phyloP scores from a whole-genome alignment of 64 coral and sea anemone genomes.

The Anthopleura sola region DNA sequence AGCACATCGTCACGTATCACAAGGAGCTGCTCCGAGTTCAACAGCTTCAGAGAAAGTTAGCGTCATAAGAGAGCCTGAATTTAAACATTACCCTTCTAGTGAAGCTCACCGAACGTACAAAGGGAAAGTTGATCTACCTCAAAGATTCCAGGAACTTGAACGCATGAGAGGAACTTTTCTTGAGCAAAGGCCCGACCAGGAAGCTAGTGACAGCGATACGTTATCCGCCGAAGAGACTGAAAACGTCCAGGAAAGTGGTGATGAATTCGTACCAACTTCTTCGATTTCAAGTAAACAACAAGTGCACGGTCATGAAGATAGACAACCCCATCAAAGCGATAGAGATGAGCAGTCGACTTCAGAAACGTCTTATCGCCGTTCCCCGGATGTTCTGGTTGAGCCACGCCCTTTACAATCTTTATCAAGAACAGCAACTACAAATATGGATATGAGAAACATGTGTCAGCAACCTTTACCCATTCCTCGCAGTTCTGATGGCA shows the following conservation, averaged over 20 bases:
- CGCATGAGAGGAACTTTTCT: not conserved
- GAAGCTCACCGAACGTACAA: not conserved
- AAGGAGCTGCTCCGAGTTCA: not conserved
- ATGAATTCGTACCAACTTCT: conserved; percentile 54
- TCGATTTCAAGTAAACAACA: not conserved
- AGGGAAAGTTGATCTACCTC: not conserved
- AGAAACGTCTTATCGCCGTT: not conserved
- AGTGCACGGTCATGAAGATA: not conserved
- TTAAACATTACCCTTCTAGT: not conserved
- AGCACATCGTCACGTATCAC: not conserved
- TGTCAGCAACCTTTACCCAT: not conserved
- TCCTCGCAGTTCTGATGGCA: not conserved
- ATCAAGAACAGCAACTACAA: not conserved
- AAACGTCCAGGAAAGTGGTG: conserved; percentile 64
- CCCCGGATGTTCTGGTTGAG: not conserved
- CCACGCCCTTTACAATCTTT: not conserved
- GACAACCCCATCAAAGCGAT: not conserved
- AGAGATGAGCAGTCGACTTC: not conserved
- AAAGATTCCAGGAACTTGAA: not conserved
- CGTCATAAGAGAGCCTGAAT: not conserved
- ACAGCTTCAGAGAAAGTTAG: not conserved
- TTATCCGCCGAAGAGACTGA: conserved; percentile 87
- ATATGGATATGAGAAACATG: not conserved
- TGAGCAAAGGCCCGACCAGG: conserved; percentile 20
- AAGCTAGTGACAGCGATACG: conserved; percentile 87